Percentiles rank a stretch among this genome's conserved stretches.
These are phyloP conservation scores for Drosophila equinoxialis DNA, from an alignment of 1,140 invertebrate genomes.

Conservation along the genomic window DNA sequence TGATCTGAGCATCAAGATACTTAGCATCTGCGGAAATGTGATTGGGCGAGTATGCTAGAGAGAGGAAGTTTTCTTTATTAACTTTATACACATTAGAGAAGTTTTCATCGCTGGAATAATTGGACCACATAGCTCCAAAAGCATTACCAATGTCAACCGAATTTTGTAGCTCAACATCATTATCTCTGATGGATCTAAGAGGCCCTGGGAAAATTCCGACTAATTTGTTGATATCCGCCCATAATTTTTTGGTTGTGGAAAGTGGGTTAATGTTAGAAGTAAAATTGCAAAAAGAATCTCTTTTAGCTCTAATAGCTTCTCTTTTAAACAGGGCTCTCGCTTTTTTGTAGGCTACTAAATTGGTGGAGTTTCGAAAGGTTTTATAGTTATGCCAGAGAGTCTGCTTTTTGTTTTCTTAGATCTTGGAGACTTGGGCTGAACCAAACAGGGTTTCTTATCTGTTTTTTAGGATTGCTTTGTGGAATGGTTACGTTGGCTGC, in stretches of 20 bases:
- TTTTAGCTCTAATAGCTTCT: slow-evolving; percentile 6
- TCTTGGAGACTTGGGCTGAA: neutral
- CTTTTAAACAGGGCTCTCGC: slow-evolving; percentile 2
- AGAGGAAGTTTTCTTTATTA: no score
- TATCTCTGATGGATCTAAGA: slow-evolving; percentile 5
- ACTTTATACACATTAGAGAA: neutral
- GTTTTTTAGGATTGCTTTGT: slow-evolving; percentile 2
- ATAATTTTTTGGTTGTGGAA: no score
- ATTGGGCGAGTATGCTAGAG: no score
- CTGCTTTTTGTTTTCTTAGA: slow-evolving; percentile 10
- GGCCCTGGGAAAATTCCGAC: neutral
- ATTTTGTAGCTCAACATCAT: slow-evolving; percentile 13
- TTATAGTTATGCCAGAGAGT: slow-evolving; percentile 5
- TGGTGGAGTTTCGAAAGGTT: neutral
- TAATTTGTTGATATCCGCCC: slow-evolving; percentile 8
- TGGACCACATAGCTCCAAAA: slow-evolving; percentile 7
- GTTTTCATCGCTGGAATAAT: slow-evolving; percentile 4
- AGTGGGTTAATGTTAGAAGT: no score
- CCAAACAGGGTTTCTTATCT: slow-evolving; percentile 6
- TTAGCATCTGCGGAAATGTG: neutral
- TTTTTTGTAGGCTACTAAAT: slow-evolving; percentile 7
- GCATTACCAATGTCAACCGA: slow-evolving; percentile 15
- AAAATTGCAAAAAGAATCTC: slow-evolving; percentile 2
- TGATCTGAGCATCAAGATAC: slow-evolving; percentile 5
- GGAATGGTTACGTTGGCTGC: slow-evolving; percentile 5